Conservation (phyloP, 2,797 vertebrate genomes). For the Sebastiscus tertius region DNA sequence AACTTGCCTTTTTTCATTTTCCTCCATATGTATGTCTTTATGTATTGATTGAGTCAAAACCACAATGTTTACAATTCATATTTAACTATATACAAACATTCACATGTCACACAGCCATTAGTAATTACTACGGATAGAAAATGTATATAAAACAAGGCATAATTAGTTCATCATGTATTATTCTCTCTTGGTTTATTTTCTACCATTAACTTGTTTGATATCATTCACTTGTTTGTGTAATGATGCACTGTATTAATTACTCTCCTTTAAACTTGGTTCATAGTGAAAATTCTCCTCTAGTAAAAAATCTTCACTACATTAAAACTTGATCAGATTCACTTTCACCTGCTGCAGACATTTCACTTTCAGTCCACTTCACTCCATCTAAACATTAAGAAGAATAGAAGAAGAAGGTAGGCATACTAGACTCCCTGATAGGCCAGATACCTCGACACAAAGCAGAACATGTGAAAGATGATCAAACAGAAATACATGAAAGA, state of each 20-base stretch:
- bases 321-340: background rate
- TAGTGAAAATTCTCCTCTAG: background rate
- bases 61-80: background rate
- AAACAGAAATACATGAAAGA: constrained; percentile 33
- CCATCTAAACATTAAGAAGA: background rate
- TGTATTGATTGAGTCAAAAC: background rate
- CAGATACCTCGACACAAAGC: constrained; percentile 4
- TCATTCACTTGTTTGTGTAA: background rate
- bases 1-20: background rate
- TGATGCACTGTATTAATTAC: background rate
- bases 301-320: background rate
- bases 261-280: background rate
- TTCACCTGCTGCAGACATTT: background rate
- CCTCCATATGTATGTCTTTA: background rate
- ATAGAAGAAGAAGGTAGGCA: background rate
- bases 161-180: background rate
- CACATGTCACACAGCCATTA: background rate
- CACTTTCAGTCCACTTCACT: background rate
- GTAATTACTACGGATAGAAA: background rate
- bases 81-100: background rate
- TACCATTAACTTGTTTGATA: background rate
- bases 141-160: background rate
- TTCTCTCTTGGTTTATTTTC: background rate
- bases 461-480: constrained; percentile 29
- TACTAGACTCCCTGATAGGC: background rate